Base-by-base conservation (phyloP, 2,888 invertebrate genomes). In the Azorinus chamasolen region DNA sequence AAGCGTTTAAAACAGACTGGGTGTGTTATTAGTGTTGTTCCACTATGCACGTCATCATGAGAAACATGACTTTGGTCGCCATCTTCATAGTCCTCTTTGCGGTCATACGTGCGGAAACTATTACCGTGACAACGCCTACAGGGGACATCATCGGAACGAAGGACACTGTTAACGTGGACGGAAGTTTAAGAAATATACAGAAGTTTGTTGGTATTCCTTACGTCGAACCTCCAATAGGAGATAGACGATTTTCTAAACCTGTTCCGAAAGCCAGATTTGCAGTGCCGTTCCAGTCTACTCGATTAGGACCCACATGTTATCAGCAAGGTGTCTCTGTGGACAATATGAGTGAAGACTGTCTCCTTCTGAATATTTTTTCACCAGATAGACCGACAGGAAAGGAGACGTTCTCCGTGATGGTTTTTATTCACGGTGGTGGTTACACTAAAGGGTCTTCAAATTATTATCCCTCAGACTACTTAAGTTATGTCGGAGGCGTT, bases 381-480 rank as follows among this genome's bases (percentile, higher is more conserved):
- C 79, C 75, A 22, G 16, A 22, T 4, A 48, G 14, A 46, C 12
- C 16, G 10, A 43, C 41, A 1, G 20, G 14, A 10, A 22, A 25
- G 3, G 43, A 53, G n/a, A 58, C 32, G 6, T 43, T 58, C 0
- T 27, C 79, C 1, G 75, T 79, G 2, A 79, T 79, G 79, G 54
- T 79, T 12, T 79, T 68, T 68, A 63, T 79, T 14, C 68, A 79
- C 41, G 79, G 79, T 14, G 79, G 79, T 12, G 71, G 71, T 16
- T 72, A 75, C 39, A 14, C 65, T 12, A n/a, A 27, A 12, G 79
- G 79, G 10, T 48, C 62, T 14, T 18, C 54, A 1, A 62, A 71
- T 16, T 43, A 48, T 18, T 79, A 75, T 48, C 53, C 50, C 20
- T 68, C 53, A 4, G 59, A 62, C 8, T 22, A 61, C 22, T 45